Percentiles rank a stretch among this genome's conserved stretches.
Evolutionary conservation across 2,113 vertebrate genomes (phyloP).

Genomic region (Apodemus speciosus): DNA sequence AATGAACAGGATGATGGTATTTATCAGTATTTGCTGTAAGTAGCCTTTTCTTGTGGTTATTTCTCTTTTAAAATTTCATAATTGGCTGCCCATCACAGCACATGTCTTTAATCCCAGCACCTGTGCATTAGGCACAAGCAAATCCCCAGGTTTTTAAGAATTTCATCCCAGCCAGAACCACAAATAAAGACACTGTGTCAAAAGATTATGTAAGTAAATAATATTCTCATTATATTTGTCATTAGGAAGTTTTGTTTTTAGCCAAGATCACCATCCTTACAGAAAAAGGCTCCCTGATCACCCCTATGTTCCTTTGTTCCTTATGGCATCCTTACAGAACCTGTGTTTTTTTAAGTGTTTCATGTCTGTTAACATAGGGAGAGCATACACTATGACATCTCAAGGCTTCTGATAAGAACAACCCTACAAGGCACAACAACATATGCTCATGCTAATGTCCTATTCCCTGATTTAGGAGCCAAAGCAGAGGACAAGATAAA

Average conservation of each 20-base stretch:
- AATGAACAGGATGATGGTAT: not conserved
- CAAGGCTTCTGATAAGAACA: not conserved
- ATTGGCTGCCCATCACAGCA: too few relatives aligned
- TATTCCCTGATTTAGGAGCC: not conserved
- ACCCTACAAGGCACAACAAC: fast-evolving
- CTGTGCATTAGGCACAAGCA: too few relatives aligned
- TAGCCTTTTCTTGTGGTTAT: not conserved
- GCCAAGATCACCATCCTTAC: not conserved
- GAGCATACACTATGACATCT: not conserved
- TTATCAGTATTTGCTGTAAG: not conserved
- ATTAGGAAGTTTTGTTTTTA: not conserved
- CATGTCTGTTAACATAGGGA: not conserved
- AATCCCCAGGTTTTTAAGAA: too few relatives aligned
- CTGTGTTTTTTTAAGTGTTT: not conserved
- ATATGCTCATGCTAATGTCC: fast-evolving
- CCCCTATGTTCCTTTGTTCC: fast-evolving
- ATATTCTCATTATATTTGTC: not conserved
- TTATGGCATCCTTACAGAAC: fast-evolving
- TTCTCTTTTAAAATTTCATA: not conserved
- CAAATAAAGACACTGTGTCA: not conserved
- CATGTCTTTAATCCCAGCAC: not conserved
- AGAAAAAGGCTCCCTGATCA: fast-evolving
- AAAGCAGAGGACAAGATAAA: not conserved
- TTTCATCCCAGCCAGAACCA: too few relatives aligned
- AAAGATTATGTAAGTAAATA: not conserved